These are phyloP conservation scores for Sinocyclocheilus grahami DNA, from an alignment of 2,113 vertebrate genomes.

Conservation along the genomic window DNA sequence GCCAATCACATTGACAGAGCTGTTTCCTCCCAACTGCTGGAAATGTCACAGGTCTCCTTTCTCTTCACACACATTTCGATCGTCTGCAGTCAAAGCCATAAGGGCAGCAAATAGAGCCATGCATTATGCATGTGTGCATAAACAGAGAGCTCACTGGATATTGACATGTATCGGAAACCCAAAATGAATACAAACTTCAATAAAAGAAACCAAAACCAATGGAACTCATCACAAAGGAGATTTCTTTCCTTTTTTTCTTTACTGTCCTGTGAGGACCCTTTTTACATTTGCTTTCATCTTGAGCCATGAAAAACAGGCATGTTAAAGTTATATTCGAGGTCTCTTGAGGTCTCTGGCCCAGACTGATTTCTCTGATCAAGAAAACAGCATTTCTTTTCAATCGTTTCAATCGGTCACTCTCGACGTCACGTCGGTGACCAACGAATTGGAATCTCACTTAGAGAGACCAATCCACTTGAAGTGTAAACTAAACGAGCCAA, in stretches of 20 bases:
- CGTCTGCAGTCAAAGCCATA: conserved; percentile 23
- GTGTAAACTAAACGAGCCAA: no score
- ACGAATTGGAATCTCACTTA: no score
- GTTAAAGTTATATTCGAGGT: not conserved
- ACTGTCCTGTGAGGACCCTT: not conserved
- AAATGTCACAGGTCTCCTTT: conserved; percentile 57
- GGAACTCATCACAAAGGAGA: not conserved
- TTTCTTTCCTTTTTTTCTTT: not conserved
- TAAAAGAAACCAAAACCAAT: not conserved
- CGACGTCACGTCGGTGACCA: no score
- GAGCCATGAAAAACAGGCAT: not conserved
- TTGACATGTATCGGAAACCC: conserved; percentile 30
- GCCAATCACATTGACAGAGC: conserved; percentile 55
- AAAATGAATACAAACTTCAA: conserved; percentile 42
- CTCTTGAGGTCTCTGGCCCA: no score
- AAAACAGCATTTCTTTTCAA: not conserved
- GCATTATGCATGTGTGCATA: conserved; percentile 48
- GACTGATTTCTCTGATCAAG: not conserved
- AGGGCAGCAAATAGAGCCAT: conserved; percentile 27
- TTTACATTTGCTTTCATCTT: not conserved
- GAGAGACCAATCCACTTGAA: no score
- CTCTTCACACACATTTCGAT: conserved; percentile 51
- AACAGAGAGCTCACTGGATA: conserved; percentile 24
- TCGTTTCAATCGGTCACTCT: no score
- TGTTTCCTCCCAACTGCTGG: conserved; percentile 35